These are phyloP conservation scores for Megaceryle alcyon DNA, from an alignment of 2,797 vertebrate species.

Conservation along the genomic window DNA sequence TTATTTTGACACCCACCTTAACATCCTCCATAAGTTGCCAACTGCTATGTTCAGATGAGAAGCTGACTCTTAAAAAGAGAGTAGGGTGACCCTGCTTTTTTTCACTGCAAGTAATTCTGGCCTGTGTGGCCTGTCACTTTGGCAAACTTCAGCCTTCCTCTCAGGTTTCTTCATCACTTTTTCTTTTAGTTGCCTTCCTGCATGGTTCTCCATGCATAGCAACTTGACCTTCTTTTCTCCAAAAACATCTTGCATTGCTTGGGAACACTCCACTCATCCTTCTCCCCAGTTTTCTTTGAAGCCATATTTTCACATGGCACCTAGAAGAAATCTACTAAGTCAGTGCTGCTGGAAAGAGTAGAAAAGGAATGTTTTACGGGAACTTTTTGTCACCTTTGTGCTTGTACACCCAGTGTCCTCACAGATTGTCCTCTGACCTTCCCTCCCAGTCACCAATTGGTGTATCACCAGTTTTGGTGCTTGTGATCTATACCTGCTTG, in stretches of 20 bases:
- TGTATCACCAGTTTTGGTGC: background rate
- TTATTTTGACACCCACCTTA: background rate
- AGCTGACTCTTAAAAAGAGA: background rate
- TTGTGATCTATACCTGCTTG: background rate
- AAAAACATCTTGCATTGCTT: background rate
- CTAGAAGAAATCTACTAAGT: background rate
- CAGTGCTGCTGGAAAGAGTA: background rate
- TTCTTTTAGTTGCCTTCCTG: background rate
- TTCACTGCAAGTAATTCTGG: background rate
- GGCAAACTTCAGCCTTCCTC: background rate
- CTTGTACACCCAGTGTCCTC: background rate
- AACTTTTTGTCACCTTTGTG: background rate
- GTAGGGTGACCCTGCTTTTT: background rate
- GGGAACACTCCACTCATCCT: background rate
- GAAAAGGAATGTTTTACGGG: background rate
- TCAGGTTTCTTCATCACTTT: background rate
- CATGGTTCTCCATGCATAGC: background rate
- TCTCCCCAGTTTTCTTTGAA: background rate
- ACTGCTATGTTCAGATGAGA: background rate
- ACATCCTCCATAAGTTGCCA: background rate
- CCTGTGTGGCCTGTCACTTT: background rate
- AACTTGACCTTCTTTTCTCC: background rate
- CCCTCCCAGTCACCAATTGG: accelerated
- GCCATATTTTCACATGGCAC: background rate
- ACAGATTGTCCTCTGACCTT: background rate